These are phyloP conservation scores for Ichneumoninae sp. DNA, from an alignment of 2,888 invertebrate species.

Conservation along the genomic window DNA sequence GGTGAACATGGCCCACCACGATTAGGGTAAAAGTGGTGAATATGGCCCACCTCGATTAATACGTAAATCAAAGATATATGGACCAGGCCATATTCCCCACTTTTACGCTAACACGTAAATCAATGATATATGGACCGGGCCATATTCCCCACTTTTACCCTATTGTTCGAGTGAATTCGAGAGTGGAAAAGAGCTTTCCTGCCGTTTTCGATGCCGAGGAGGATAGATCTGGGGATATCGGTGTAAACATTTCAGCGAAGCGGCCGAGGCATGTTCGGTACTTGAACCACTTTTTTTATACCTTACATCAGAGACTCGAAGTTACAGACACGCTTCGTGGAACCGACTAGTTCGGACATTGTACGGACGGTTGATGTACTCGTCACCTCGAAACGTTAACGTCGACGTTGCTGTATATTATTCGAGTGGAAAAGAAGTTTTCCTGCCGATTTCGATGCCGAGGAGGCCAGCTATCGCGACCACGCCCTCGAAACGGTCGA, in stretches of 20 bases:
- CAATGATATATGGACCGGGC: no score
- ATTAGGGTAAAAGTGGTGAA: no score
- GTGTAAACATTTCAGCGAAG: not conserved
- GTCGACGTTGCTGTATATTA: slow-evolving; percentile 3
- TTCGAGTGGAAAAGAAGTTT: slow-evolving; percentile 37
- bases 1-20: no score
- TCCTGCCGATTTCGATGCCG: slow-evolving; percentile 39
- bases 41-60: no score
- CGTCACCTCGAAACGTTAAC: not conserved
- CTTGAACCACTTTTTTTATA: not conserved
- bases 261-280: not conserved
- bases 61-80: no score
- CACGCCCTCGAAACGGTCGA: slow-evolving; percentile 58
- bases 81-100: no score
- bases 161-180: slow-evolving; percentile 29
- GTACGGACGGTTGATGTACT: not conserved
- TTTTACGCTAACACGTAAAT: no score
- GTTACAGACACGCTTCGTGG: slow-evolving; percentile 12
- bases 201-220: slow-evolving; percentile 34
- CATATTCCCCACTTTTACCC: no score
- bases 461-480: slow-evolving; percentile 35
- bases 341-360: slow-evolving; percentile 1
- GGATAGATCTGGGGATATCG: slow-evolving; percentile 37
- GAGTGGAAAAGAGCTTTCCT: slow-evolving; percentile 37
- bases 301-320: not conserved